Evolutionary conservation across 2,888 invertebrate species (phyloP).

Genomic region (Macaria liturata): DNA sequence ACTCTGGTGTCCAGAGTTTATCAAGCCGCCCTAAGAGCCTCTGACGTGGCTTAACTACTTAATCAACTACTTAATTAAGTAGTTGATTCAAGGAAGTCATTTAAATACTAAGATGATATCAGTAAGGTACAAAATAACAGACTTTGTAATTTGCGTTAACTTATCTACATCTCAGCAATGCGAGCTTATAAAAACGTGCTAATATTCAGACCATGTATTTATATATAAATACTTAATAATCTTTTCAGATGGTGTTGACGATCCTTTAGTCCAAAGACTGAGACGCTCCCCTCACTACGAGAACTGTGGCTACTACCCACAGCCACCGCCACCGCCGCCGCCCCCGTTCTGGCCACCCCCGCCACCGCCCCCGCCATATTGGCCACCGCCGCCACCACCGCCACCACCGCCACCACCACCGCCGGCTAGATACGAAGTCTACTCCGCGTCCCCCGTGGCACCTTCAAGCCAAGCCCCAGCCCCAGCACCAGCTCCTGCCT

Average conservation of each 20-base stretch:
- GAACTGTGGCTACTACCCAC: constrained; percentile 43
- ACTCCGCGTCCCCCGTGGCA: constrained; percentile 11
- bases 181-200: too few relatives aligned
- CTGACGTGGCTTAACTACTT: too few relatives aligned
- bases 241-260: constrained; percentile 45
- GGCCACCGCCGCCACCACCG: constrained; percentile 32
- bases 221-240: constrained; percentile 11
- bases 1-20: too few relatives aligned
- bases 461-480: constrained; percentile 12
- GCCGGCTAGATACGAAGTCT: constrained; percentile 9
- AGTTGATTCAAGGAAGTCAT: too few relatives aligned
- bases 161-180: too few relatives aligned
- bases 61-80: too few relatives aligned
- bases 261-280: constrained; percentile 43
- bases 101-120: too few relatives aligned
- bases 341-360: constrained; percentile 40
- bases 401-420: constrained; percentile 36
- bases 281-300: constrained; percentile 56
- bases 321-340: constrained; percentile 41
- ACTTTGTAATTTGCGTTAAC: too few relatives aligned
- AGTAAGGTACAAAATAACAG: too few relatives aligned
- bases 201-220: too few relatives aligned
- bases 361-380: constrained; percentile 30
- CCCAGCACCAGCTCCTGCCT: not conserved
- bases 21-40: too few relatives aligned